These are phyloP conservation scores for Meleagris gallopavo DNA, from an alignment of 2,113 vertebrate genomes.

Conservation along the genomic window DNA sequence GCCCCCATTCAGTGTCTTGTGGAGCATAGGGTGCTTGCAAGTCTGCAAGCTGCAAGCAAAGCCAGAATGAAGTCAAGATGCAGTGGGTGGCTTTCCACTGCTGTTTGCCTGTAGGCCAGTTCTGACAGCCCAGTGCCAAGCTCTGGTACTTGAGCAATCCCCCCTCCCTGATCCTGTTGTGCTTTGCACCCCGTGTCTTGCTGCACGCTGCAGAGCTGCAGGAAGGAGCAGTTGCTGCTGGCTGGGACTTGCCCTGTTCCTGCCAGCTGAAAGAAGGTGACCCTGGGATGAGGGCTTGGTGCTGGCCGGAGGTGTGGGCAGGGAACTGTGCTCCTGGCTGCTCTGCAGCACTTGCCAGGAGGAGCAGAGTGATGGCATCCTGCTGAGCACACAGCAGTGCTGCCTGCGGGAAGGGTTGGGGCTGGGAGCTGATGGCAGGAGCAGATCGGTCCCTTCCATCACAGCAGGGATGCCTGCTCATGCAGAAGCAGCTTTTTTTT, in stretches of 20 bases:
- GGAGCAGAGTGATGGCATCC: neutral
- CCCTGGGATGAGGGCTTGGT: neutral
- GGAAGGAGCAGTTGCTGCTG: neutral
- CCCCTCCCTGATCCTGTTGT: neutral
- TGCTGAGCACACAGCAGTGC: neutral
- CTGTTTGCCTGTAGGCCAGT: neutral
- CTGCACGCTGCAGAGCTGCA: neutral
- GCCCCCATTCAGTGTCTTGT: neutral
- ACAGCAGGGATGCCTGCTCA: neutral
- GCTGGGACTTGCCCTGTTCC: neutral
- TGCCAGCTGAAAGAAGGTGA: neutral
- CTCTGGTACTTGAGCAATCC: neutral
- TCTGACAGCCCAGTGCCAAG: neutral
- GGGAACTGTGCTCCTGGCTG: neutral
- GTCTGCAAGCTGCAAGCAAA: neutral
- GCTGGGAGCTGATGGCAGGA: neutral
- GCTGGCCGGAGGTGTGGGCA: neutral
- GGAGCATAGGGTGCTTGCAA: accelerated
- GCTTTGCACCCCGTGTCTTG: accelerated
- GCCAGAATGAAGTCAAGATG: neutral
- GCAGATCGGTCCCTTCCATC: accelerated
- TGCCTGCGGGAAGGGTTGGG: neutral
- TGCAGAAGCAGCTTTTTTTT: neutral
- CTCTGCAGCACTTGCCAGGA: neutral
- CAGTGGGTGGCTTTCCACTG: neutral